Conservation (phyloP, 92 coral and sea anemone genomes). For the Porites cylindrica region DNA sequence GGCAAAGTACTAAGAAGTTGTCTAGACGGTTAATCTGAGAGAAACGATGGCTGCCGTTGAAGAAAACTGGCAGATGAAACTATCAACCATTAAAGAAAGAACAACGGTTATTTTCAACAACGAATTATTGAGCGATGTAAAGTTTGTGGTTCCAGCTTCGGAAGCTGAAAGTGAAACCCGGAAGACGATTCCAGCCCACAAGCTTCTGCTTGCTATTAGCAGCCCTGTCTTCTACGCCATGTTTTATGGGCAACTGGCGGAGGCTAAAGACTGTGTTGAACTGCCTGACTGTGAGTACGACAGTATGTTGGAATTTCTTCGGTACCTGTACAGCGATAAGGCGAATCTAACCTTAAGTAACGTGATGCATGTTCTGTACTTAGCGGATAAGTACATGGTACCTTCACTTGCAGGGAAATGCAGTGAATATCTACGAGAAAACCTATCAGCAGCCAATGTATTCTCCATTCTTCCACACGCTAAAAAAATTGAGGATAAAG, state of each 20-base stretch:
- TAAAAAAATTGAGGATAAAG: constrained; percentile 46
- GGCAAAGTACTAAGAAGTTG: too few relatives aligned
- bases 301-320: constrained; percentile 70
- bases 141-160: constrained; percentile 27
- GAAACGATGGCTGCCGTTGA: background rate
- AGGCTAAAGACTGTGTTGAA: constrained; percentile 61
- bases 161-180: constrained; percentile 8
- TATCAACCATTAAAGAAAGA: constrained; percentile 32
- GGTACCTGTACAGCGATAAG: constrained; percentile 65
- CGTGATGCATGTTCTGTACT: constrained; percentile 62
- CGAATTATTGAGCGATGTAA: constrained; percentile 54
- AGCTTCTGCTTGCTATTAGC: constrained; percentile 64
- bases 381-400: constrained; percentile 71
- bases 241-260: constrained; percentile 82
- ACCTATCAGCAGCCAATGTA: constrained; percentile 47
- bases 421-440: constrained; percentile 32
- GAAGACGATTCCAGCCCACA: constrained; percentile 67
- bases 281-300: constrained; percentile 81
- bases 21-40: background rate
- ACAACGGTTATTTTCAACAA: constrained; percentile 56
- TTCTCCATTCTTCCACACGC: constrained; percentile 58
- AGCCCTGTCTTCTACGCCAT: constrained; percentile 84
- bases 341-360: constrained; percentile 44
- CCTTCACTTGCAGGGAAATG: constrained; percentile 56
- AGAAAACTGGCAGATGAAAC: constrained; percentile 62